These are phyloP conservation scores for Laspeyria flexula DNA, from an alignment of 2,888 invertebrate genomes.

Conservation along the genomic window DNA sequence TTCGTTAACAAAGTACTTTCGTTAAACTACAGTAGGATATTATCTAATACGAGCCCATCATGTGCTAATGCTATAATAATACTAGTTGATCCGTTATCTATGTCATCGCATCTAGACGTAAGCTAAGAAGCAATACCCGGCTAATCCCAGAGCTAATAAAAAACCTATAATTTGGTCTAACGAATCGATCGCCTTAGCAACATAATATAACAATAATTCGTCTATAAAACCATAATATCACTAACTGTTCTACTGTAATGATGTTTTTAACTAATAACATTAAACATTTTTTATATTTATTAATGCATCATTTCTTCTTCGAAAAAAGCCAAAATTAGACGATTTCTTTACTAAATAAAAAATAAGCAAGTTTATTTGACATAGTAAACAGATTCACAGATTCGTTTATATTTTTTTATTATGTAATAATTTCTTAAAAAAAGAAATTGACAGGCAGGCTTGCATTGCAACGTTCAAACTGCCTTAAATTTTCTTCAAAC, in stretches of 20 bases:
- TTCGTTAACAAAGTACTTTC: slow-evolving; percentile 6
- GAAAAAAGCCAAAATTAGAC: too few species aligned
- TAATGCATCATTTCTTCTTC: too few species aligned
- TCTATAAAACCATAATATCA: slow-evolving; percentile 39
- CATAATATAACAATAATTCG: slow-evolving; percentile 41
- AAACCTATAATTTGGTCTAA: slow-evolving; percentile 38
- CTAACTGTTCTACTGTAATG: slow-evolving; percentile 32
- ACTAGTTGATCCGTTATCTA: slow-evolving; percentile 42
- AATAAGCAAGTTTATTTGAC: too few species aligned
- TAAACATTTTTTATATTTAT: too few species aligned
- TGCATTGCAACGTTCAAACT: too few species aligned
- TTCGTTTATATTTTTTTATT: too few species aligned
- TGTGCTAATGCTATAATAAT: slow-evolving; percentile 46
- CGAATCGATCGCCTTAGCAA: slow-evolving; percentile 45
- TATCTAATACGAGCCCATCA: slow-evolving; percentile 45
- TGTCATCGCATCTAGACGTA: slow-evolving; percentile 26
- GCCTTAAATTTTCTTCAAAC: too few species aligned
- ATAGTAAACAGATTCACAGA: too few species aligned
- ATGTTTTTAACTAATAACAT: slow-evolving; percentile 36
- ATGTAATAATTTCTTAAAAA: too few species aligned
- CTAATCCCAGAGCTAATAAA: slow-evolving; percentile 44
- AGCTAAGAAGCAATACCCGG: slow-evolving; percentile 42
- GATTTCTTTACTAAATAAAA: too few species aligned
- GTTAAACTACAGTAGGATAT: slow-evolving; percentile 12
- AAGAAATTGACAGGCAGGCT: too few species aligned